Evolutionary conservation across 2,113 vertebrate genomes (phyloP).

Genomic region (Indicator maculatus): DNA sequence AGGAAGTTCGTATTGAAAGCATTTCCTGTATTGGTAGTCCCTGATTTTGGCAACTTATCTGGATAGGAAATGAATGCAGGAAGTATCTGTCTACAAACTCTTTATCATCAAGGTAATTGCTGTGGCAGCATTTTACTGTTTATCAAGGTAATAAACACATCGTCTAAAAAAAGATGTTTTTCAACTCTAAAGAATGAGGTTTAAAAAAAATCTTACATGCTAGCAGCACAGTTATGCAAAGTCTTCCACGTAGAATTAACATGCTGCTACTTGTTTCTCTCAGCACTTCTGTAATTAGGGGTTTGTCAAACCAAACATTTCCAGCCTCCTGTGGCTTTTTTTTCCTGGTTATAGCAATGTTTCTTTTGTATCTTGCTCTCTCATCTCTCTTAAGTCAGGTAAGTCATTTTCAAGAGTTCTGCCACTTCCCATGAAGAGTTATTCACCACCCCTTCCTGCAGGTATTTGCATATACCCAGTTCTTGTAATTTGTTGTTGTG

Average conservation of each 20-base stretch:
- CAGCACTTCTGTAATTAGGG: background rate
- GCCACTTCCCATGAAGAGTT: background rate
- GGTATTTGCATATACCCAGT: constrained; percentile 45
- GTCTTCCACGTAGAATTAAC: background rate
- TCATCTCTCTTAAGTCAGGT: background rate
- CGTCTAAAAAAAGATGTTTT: constrained; percentile 80
- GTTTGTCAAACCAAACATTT: constrained; percentile 5
- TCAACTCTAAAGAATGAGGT: constrained; percentile 51
- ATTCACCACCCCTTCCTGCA: constrained; percentile 35
- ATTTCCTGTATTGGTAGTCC: constrained; percentile 77
- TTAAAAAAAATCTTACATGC: constrained; percentile 14
- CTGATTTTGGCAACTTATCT: constrained; percentile 77
- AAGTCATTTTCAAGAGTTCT: background rate
- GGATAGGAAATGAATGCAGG: constrained; percentile 78
- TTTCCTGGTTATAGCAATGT: background rate
- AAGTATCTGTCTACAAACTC: constrained; percentile 83
- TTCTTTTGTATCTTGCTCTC: background rate
- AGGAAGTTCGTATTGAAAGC: constrained; percentile 79
- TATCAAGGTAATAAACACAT: constrained; percentile 76
- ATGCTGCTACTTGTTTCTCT: background rate
- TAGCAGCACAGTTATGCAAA: background rate
- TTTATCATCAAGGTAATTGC: constrained; percentile 82
- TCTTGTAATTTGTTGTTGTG: background rate
- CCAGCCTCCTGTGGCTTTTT: background rate
- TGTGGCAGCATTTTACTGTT: constrained; percentile 79